Evolutionary conservation across 2,888 invertebrate species (phyloP).

Genomic region (Selenia dentaria): DNA sequence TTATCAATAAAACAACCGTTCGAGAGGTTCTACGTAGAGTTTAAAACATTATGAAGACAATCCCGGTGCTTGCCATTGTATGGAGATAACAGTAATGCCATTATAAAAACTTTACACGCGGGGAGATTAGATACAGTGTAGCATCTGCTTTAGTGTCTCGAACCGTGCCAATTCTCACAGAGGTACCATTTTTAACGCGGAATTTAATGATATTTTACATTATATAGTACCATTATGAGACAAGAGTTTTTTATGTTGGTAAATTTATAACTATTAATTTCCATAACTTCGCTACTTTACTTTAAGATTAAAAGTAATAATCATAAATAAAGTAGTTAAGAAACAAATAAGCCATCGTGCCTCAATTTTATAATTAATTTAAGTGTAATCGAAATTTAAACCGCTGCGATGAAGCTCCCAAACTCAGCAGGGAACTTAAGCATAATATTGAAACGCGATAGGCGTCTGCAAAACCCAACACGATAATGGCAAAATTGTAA

Average conservation of each 20-base stretch:
- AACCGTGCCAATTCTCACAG: slow-evolving; percentile 19
- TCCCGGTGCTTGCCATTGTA: slow-evolving; percentile 22
- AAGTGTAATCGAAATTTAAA: slow-evolving; percentile 10
- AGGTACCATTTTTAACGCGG: slow-evolving; percentile 3
- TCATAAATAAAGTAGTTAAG: slow-evolving; percentile 14
- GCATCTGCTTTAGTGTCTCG: slow-evolving; percentile 1
- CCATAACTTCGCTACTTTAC: slow-evolving; percentile 5
- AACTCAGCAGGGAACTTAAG: slow-evolving; percentile 12
- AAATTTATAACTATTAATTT: slow-evolving; percentile 3
- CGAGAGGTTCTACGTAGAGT: slow-evolving; percentile 33
- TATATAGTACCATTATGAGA: slow-evolving; percentile 7
- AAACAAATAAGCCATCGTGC: slow-evolving; percentile 20
- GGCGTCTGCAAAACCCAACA: slow-evolving; percentile 10
- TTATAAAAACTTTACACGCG: slow-evolving; percentile 24
- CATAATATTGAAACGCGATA: slow-evolving; percentile 13
- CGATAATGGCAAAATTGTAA: slow-evolving; percentile 22
- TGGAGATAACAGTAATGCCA: slow-evolving; percentile 26
- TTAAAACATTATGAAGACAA: slow-evolving; percentile 41
- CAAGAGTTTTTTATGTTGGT: slow-evolving; percentile 4
- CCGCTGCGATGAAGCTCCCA: slow-evolving; percentile 15
- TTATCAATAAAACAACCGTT: slow-evolving; percentile 59
- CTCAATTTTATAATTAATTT: slow-evolving; percentile 19
- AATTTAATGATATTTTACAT: neutral
- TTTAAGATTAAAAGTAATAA: slow-evolving; percentile 11
- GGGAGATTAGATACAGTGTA: slow-evolving; percentile 17